Conservation (phyloP, 1,140 invertebrate species). For the Procambarus virginalis region DNA sequence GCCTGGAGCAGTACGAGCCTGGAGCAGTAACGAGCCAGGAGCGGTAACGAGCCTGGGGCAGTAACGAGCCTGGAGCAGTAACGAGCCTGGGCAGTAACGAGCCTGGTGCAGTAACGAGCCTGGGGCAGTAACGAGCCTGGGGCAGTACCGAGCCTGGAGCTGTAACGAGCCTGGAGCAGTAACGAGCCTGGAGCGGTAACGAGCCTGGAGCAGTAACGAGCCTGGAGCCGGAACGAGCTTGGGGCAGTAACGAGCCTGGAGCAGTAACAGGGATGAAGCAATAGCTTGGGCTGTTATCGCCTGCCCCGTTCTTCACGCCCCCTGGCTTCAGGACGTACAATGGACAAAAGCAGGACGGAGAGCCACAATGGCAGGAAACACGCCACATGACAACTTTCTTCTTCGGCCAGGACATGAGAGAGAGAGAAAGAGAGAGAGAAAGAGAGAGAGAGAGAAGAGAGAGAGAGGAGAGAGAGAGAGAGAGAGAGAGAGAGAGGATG, state of each 20-base stretch:
- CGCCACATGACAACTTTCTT: background rate
- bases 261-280: conserved; percentile 19
- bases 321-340: conserved; percentile 22
- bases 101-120: too few relatives aligned
- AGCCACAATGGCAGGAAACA: conserved; percentile 31
- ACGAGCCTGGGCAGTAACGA: too few relatives aligned
- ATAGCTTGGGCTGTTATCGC: conserved; percentile 6
- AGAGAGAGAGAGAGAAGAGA: background rate
- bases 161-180: too few relatives aligned
- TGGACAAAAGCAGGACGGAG: conserved; percentile 12
- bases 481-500: background rate
- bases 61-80: too few relatives aligned
- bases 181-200: too few relatives aligned
- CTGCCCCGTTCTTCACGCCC: background rate
- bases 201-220: too few relatives aligned
- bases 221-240: too few relatives aligned
- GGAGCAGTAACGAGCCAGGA: too few relatives aligned
- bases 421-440: background rate
- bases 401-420: background rate
- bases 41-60: too few relatives aligned
- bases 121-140: too few relatives aligned
- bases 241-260: background rate
- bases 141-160: too few relatives aligned
- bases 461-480: background rate
- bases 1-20: too few relatives aligned